A percentile compares a stretch with the other conserved stretches of the same genome.
These are phyloP conservation scores for Dryadula phaetusa DNA, from an alignment of 2,888 invertebrate species.

Conservation along the genomic window DNA sequence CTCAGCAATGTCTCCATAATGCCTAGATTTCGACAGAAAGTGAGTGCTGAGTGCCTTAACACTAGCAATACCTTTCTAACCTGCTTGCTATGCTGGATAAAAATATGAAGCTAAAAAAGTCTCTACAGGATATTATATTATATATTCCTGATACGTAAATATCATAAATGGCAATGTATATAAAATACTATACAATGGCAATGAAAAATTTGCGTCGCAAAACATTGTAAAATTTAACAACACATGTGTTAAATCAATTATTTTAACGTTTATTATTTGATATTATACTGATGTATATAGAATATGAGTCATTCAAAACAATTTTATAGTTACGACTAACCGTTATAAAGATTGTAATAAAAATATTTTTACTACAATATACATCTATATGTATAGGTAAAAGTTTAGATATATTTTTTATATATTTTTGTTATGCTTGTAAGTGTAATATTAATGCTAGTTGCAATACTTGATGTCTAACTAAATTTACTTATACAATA, in stretches of 20 bases:
- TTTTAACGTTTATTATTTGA: conserved; percentile 31
- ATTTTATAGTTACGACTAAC: background rate
- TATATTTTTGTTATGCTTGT: background rate
- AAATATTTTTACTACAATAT: background rate
- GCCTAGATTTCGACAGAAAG: no score
- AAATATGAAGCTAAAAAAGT: no score
- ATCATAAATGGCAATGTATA: background rate
- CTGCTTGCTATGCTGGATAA: no score
- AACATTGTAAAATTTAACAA: conserved; percentile 15
- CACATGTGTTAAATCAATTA: conserved; percentile 39
- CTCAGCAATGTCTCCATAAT: no score
- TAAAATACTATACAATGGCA: background rate
- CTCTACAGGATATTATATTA: no score
- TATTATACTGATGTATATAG: conserved; percentile 24
- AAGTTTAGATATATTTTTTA: no score
- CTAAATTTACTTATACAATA: no score
- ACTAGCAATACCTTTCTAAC: no score
- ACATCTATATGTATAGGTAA: no score
- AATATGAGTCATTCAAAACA: conserved; percentile 19
- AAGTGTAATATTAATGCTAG: background rate
- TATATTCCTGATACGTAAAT: no score
- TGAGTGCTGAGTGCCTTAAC: no score
- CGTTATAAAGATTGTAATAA: conserved; percentile 11
- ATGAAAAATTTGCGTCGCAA: conserved; percentile 14
- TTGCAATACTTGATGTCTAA: no score